Percentiles rank a stretch among this genome's conserved stretches.
These are phyloP conservation scores for Oreochromis aureus DNA, from an alignment of 2,113 vertebrate genomes.

Conservation along the genomic window DNA sequence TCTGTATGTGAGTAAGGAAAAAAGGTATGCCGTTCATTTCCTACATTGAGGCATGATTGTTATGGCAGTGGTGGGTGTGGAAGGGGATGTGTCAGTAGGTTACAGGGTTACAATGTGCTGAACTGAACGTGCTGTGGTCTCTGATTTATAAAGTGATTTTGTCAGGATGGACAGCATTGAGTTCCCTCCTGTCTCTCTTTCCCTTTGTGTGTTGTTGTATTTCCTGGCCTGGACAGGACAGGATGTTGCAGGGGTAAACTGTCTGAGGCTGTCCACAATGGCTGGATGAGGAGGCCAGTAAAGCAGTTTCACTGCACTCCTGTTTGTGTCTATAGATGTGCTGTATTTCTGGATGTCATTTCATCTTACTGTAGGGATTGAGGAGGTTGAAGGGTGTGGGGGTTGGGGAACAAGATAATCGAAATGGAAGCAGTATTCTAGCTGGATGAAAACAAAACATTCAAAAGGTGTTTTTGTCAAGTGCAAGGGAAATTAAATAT, in stretches of 20 bases:
- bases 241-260: conserved; percentile 41
- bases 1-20: conserved; percentile 74
- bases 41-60: conserved; percentile 64
- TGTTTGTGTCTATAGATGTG: conserved; percentile 37
- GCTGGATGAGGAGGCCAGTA: conserved; percentile 55
- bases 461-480: background rate
- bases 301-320: conserved; percentile 44
- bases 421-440: conserved; percentile 8
- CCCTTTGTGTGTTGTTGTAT: conserved; percentile 26
- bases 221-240: conserved; percentile 25
- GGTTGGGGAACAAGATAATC: background rate
- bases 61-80: conserved; percentile 46
- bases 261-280: conserved; percentile 43
- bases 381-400: background rate
- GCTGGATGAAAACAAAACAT: background rate
- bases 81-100: conserved; percentile 13
- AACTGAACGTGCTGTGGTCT: conserved; percentile 22
- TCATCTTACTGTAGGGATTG: conserved; percentile 14
- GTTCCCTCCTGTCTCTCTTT: conserved; percentile 6
- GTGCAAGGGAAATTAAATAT: background rate
- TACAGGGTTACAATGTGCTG: conserved; percentile 27
- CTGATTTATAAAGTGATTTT: conserved; percentile 21
- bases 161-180: conserved; percentile 19
- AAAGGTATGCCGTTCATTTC: conserved; percentile 78
- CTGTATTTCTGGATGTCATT: conserved; percentile 31